phyloP scores from a whole-genome alignment of 64 coral and sea anemone species.

The Montipora efflorescens region DNA sequence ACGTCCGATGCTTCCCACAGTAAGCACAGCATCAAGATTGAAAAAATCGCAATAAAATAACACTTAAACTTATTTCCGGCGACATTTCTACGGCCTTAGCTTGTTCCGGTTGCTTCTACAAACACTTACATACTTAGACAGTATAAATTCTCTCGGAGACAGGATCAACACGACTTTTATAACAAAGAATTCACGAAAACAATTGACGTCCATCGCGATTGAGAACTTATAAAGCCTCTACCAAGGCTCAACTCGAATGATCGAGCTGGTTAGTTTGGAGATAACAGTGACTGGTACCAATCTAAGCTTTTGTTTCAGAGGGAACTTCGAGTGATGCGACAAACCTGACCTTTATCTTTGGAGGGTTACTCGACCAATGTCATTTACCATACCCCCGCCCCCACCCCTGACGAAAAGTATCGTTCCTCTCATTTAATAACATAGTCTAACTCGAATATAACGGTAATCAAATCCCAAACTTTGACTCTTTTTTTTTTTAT shows the following conservation, averaged over 20 bases:
- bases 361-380: background rate
- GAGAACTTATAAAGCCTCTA: background rate
- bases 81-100: background rate
- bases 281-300: background rate
- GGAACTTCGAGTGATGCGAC: background rate
- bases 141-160: background rate
- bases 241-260: background rate
- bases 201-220: background rate
- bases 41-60: background rate
- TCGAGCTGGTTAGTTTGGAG: background rate
- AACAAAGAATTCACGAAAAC: background rate
- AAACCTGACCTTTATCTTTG: background rate
- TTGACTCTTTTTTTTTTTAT: background rate
- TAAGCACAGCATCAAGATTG: background rate
- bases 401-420: background rate
- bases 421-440: background rate
- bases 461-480: background rate
- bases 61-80: background rate
- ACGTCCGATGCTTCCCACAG: background rate
- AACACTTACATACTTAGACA: background rate
- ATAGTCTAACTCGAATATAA: background rate
- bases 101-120: background rate
- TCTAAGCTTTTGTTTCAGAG: background rate
- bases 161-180: background rate
- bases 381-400: background rate